Evolutionary conservation across 2,797 vertebrate species (phyloP).

Genomic region (Periophthalmus magnuspinnatus): DNA sequence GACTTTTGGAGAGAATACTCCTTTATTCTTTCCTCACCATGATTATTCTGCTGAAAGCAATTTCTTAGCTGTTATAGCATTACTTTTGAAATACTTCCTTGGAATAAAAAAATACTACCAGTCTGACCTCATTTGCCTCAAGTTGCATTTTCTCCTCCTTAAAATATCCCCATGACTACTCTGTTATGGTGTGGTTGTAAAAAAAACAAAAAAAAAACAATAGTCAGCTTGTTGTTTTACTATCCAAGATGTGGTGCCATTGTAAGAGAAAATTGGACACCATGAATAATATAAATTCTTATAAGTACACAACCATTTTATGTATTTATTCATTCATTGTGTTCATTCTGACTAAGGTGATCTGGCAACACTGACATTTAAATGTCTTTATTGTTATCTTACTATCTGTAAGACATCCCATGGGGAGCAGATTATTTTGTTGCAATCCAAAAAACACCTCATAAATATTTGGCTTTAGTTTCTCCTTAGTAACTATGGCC

Average conservation of each 20-base stretch:
- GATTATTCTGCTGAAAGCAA: conserved; percentile 16
- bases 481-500: too few species aligned
- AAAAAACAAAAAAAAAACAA: too few species aligned
- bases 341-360: neutral
- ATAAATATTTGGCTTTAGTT: neutral
- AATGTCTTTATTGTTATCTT: neutral
- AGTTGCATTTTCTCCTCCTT: neutral
- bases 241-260: too few species aligned
- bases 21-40: conserved; percentile 16
- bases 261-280: too few species aligned
- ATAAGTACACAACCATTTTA: too few species aligned
- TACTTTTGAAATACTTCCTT: neutral
- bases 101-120: neutral
- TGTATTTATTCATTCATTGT: too few species aligned
- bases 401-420: neutral
- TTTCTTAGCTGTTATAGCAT: neutral
- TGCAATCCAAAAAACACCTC: neutral
- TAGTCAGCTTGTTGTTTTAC: too few species aligned
- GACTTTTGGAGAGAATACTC: conserved; percentile 24
- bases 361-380: neutral
- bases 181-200: too few species aligned
- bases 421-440: neutral
- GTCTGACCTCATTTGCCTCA: neutral
- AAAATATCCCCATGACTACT: neutral
- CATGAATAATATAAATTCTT: too few species aligned